Evolutionary conservation across 2,888 invertebrate species (phyloP).

Genomic region (Phytoseiulus persimilis): DNA sequence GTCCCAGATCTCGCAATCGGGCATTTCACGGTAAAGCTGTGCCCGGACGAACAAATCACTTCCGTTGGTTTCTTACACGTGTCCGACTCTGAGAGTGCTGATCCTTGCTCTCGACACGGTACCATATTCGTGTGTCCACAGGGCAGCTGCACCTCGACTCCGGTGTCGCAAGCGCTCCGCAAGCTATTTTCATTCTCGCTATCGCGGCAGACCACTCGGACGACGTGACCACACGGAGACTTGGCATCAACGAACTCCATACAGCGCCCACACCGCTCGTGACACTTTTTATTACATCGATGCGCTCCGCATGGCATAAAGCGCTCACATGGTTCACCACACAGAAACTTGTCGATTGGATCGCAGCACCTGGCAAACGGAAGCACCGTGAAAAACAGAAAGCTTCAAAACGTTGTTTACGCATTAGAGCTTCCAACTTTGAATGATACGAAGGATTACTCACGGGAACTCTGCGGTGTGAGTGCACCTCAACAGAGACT

Average conservation of each 20-base stretch:
- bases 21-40: background rate
- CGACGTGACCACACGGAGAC: slow-evolving; percentile 23
- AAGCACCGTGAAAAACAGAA: background rate
- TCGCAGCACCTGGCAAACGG: background rate
- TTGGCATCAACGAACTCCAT: slow-evolving; percentile 11
- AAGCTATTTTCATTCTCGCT: background rate
- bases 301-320: slow-evolving; percentile 48
- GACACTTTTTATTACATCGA: slow-evolving; percentile 48
- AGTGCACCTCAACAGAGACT: too few species aligned
- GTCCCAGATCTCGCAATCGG: background rate
- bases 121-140: background rate
- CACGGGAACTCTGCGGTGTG: too few species aligned
- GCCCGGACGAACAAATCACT: background rate
- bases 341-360: slow-evolving; percentile 41
- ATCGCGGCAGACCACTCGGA: background rate
- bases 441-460: background rate
- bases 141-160: background rate
- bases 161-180: background rate
- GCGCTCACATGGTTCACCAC: slow-evolving; percentile 47
- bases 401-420: background rate
- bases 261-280: background rate
- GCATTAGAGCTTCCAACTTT: background rate
- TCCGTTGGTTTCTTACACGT: background rate
- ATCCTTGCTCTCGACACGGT: background rate
- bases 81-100: too few species aligned